Base-by-base conservation (phyloP, 2,888 invertebrate genomes). In the Suillia variegata region DNA sequence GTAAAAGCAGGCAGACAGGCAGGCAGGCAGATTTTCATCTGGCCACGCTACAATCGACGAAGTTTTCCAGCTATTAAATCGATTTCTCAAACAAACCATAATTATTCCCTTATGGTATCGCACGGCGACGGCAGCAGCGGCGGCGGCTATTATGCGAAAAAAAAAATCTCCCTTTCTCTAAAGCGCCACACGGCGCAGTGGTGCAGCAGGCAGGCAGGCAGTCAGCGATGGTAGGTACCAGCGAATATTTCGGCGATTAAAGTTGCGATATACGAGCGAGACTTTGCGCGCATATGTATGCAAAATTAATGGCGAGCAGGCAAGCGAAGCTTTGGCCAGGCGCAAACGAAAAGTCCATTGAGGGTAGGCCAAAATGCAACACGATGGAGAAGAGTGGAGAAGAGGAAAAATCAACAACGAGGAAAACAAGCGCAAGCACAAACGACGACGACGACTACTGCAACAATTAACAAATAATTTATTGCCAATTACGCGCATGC, bases 401-500 rank as follows among this genome's bases (percentile, higher is more conserved):
- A 38, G 12, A 38, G n/a, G n/a, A 38, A 38, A 38, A 10, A n/a
- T 10, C 38, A 38, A n/a, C 38, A 38, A n/a, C 38, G n/a, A 38
- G 3, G n/a, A 38, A 38, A 26, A 26, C 26, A 26, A 5, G 10
- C 26, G 10, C 5, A 26, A 26, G 26, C 10, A 26, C 10, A 26
- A 10, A 26, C n/a, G n/a, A n/a, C n/a, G n/a, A n/a, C n/a, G n/a
- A n/a, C n/a, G n/a, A n/a, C 38, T n/a, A n/a, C 38, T 31, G 45
- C 58, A 61, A 63, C 62, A 67, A 68, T 67, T 68, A 68, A 62
- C 63, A 38, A n/a, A 62, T 65, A 68, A 68, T 67, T 66, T 64
- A 65, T 67, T 60, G 67, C 62, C 67, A 68, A 67, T 67, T 67
- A 66, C 57, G 66, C 64, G 67, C 68, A 67, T 64, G 64, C 63